Conservation (phyloP, 2,113 vertebrate species). For the Oxyruncus cristatus region DNA sequence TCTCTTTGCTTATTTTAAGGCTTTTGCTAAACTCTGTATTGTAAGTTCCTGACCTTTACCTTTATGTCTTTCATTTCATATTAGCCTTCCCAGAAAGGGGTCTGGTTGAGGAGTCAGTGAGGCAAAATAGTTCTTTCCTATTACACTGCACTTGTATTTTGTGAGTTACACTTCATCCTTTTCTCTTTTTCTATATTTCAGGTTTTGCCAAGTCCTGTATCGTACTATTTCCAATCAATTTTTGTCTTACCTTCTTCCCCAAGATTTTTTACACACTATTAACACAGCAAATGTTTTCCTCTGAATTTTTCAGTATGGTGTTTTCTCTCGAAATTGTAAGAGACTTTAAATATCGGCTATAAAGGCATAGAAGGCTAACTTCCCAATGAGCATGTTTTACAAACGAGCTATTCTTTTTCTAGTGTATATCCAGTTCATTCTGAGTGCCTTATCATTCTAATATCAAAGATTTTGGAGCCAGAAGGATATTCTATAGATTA, state of each 20-base stretch:
- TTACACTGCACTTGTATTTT: neutral
- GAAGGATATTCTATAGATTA: neutral
- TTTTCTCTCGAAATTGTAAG: neutral
- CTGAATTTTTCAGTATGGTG: neutral
- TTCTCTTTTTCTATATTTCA: neutral
- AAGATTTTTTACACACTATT: neutral
- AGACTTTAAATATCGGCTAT: neutral
- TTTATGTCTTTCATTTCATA: neutral
- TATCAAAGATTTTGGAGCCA: neutral
- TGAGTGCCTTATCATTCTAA: neutral
- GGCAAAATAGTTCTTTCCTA: neutral
- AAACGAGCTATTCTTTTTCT: neutral
- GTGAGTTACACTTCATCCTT: neutral
- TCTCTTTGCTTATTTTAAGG: neutral
- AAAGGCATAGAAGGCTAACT: neutral
- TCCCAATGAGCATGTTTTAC: neutral
- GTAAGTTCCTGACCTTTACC: neutral
- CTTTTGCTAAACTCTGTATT: neutral
- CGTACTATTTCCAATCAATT: neutral
- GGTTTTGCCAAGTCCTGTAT: neutral
- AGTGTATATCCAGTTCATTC: neutral
- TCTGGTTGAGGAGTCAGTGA: neutral
- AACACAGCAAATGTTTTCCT: neutral
- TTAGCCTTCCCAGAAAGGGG: neutral
- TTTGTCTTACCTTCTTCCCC: neutral